Percentiles rank a stretch among this genome's conserved stretches.
Conservation (phyloP, 2,797 vertebrate genomes). For the Oryzias dopingdopingensis region DNA sequence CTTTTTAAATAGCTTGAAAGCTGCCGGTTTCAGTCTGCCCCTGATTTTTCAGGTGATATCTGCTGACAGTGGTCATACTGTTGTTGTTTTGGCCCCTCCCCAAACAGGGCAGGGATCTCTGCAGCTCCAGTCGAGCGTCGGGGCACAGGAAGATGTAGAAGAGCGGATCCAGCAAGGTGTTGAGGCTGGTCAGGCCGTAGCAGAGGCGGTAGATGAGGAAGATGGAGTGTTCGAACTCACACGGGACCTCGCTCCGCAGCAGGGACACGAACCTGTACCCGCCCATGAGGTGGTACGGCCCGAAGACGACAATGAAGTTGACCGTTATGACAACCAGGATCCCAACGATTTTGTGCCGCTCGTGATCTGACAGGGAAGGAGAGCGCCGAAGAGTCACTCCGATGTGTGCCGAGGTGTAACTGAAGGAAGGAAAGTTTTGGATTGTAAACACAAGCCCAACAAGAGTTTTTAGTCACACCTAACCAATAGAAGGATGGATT, state of each 20-base stretch:
- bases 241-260: constrained; percentile 69
- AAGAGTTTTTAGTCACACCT: too few relatives aligned
- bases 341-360: constrained; percentile 75
- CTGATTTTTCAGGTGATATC: constrained; percentile 23
- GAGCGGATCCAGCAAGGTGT: constrained; percentile 80
- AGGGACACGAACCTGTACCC: constrained; percentile 76
- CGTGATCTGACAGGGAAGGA: constrained; percentile 72
- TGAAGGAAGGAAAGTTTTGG: constrained; percentile 29
- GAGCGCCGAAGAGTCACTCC: constrained; percentile 73
- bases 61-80: constrained; percentile 42
- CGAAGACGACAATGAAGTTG: constrained; percentile 79
- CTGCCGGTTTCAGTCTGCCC: constrained; percentile 29
- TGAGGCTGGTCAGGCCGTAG: constrained; percentile 81
- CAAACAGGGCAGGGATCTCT: constrained; percentile 71
- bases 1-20: constrained; percentile 24
- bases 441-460: constrained; percentile 11
- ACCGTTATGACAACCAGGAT: constrained; percentile 78
- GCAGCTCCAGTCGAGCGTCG: constrained; percentile 74
- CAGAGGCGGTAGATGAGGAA: constrained; percentile 76
- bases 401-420: constrained; percentile 79
- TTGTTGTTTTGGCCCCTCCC: constrained; percentile 28
- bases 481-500: too few relatives aligned
- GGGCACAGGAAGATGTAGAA: constrained; percentile 82
- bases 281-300: constrained; percentile 80
- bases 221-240: constrained; percentile 69